phyloP scores from a whole-genome alignment of 2,113 vertebrate genomes.

The Mastomys coucha region DNA sequence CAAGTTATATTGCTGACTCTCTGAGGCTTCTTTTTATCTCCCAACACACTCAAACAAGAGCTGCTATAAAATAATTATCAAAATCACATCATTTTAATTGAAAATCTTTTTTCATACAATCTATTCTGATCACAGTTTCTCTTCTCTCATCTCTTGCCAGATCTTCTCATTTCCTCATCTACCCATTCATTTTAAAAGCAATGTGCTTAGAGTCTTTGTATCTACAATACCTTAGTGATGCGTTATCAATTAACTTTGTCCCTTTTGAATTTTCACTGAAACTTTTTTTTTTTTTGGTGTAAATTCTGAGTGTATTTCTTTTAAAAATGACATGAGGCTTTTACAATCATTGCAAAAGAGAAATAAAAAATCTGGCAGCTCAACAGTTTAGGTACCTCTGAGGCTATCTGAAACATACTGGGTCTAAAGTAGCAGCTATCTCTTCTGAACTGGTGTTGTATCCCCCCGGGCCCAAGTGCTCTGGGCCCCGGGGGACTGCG shows the following conservation, averaged over 20 bases:
- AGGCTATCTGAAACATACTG: too few relatives aligned
- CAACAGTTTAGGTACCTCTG: too few relatives aligned
- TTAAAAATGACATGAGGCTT: too few relatives aligned
- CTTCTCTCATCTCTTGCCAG: background rate
- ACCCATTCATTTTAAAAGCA: background rate
- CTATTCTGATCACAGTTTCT: background rate
- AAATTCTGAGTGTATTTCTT: too few relatives aligned
- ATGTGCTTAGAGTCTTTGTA: background rate
- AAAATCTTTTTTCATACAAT: background rate
- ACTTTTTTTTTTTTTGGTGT: background rate
- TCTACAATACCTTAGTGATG: background rate
- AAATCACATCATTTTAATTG: background rate
- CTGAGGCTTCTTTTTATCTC: background rate
- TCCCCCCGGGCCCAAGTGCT: too few relatives aligned
- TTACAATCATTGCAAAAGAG: too few relatives aligned
- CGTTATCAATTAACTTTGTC: background rate
- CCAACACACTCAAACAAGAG: background rate
- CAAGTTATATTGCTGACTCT: background rate
- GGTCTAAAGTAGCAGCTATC: too few relatives aligned
- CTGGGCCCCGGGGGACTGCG: too few relatives aligned
- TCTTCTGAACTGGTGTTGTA: too few relatives aligned
- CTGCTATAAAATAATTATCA: background rate
- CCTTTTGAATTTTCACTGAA: background rate
- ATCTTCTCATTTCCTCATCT: background rate
- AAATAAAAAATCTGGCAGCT: too few relatives aligned